A percentile compares a stretch with the other conserved stretches of the same genome.
Conservation (phyloP, 1,140 invertebrate genomes). For the Drosophila leontia region DNA sequence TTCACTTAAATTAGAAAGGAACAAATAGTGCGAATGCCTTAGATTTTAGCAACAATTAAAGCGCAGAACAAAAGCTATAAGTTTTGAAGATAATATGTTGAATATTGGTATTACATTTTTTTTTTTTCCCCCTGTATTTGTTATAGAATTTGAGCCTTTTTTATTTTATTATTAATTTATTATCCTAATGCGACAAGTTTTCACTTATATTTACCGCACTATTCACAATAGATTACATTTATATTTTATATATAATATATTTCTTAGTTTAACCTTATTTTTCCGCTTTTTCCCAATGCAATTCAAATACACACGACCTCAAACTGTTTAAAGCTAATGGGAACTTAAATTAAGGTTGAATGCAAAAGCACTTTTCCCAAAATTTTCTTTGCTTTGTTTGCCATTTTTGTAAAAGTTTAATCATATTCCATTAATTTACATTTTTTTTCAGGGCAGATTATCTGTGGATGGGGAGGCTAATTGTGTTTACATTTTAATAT, state of each 20-base stretch:
- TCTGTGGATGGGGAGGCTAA: constrained; percentile 8
- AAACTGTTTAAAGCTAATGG: constrained; percentile 1
- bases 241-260: not conserved
- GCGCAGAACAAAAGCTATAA: too few relatives aligned
- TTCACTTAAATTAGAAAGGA: too few relatives aligned
- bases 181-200: not conserved
- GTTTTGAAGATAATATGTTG: too few relatives aligned
- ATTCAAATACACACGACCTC: not conserved
- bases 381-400: constrained; percentile 5
- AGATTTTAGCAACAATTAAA: too few relatives aligned
- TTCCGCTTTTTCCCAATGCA: not conserved
- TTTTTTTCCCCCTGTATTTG: too few relatives aligned
- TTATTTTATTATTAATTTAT: not conserved
- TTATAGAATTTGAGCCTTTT: too few relatives aligned
- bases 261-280: not conserved
- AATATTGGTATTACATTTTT: not conserved
- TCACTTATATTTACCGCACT: not conserved
- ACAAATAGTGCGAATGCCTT: too few relatives aligned
- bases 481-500: constrained; percentile 28
- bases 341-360: not conserved
- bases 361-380: not conserved
- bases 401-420: constrained; percentile 10
- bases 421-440: constrained; percentile 28
- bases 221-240: not conserved
- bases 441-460: constrained; percentile 22